Conservation (phyloP, 2,888 invertebrate genomes). For the Theretra japonica region DNA sequence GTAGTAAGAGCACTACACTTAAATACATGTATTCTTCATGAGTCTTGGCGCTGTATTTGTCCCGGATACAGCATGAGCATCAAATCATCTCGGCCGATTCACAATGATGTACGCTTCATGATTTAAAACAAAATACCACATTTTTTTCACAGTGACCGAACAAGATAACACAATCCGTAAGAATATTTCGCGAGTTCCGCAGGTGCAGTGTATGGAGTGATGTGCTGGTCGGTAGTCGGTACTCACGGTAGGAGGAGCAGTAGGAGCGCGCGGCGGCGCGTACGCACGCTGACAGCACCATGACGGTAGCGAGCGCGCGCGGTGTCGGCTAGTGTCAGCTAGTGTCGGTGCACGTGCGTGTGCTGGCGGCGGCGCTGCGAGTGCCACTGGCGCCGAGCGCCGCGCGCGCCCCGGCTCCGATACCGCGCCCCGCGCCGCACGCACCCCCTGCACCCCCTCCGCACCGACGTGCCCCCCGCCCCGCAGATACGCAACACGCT, state of each 20-base stretch:
- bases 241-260: conserved; percentile 76
- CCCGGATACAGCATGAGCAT: too few species aligned
- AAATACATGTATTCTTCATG: too few species aligned
- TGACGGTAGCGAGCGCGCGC: conserved; percentile 41
- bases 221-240: too few species aligned
- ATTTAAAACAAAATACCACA: too few species aligned
- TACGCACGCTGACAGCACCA: conserved; percentile 78
- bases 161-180: neutral
- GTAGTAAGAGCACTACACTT: too few species aligned
- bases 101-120: too few species aligned
- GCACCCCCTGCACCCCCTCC: conserved; percentile 33
- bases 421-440: conserved; percentile 34
- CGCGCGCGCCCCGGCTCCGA: conserved; percentile 36
- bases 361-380: conserved; percentile 33
- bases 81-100: too few species aligned
- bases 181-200: too few species aligned
- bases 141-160: neutral
- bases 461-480: conserved; percentile 30
- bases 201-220: too few species aligned
- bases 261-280: conserved; percentile 70
- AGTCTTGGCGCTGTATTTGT: too few species aligned
- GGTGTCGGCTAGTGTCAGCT: neutral
- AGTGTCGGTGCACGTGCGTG: conserved; percentile 29
- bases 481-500: conserved; percentile 47
- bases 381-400: conserved; percentile 30